A percentile compares a stretch with the other conserved stretches of the same genome.
phyloP scores from a whole-genome alignment of 1,140 invertebrate genomes.

The Asobara japonica region DNA sequence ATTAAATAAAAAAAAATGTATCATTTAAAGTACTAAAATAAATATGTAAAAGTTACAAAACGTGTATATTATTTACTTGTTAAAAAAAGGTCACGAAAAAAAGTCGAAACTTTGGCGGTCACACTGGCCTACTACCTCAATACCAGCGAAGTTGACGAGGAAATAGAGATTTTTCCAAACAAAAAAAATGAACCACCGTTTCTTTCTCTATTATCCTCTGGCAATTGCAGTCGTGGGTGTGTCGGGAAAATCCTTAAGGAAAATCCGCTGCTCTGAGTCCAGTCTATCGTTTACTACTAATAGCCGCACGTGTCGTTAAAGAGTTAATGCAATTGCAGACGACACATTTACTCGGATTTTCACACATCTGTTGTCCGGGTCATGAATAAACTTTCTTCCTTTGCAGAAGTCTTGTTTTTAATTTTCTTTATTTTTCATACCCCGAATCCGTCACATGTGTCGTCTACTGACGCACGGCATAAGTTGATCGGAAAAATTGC shows the following conservation, averaged over 20 bases:
- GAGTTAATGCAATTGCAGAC: background rate
- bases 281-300: background rate
- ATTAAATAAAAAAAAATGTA: no score
- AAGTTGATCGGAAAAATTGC: no score
- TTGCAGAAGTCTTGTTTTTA: background rate
- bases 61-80: no score
- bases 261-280: background rate
- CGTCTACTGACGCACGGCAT: background rate
- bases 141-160: no score
- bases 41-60: no score
- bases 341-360: background rate
- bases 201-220: background rate
- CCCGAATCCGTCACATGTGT: background rate
- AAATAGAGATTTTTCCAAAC: no score
- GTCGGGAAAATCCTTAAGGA: background rate
- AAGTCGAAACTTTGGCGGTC: no score
- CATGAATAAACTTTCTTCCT: background rate
- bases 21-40: no score
- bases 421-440: background rate
- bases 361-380: background rate
- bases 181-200: no score
- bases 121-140: no score
- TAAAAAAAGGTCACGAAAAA: no score
- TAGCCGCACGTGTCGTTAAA: background rate
- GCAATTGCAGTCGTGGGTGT: background rate